Evolutionary conservation across 1,140 invertebrate species (phyloP).

Genomic region (Drosophila ironensis): DNA sequence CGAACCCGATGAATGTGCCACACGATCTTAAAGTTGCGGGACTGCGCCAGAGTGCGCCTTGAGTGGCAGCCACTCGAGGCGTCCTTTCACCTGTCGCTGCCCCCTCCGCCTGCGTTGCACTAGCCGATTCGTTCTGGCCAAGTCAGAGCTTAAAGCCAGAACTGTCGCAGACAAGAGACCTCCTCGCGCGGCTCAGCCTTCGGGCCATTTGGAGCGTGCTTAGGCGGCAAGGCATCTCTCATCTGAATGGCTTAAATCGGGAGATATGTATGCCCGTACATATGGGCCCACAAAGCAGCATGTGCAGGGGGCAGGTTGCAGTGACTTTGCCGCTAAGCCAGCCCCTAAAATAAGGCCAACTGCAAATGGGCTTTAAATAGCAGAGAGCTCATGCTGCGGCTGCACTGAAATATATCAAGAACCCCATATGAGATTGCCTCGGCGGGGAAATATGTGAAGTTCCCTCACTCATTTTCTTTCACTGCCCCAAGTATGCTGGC

Average conservation of each 20-base stretch:
- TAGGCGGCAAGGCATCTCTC: slow-evolving; percentile 16
- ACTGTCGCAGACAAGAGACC: slow-evolving; percentile 19
- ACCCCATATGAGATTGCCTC: too few species aligned
- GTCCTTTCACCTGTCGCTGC: slow-evolving; percentile 42
- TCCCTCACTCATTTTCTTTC: too few species aligned
- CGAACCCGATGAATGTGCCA: slow-evolving; percentile 49
- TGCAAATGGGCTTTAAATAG: slow-evolving; percentile 65
- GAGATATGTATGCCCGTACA: neutral
- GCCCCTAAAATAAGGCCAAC: slow-evolving; percentile 46
- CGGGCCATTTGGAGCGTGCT: slow-evolving; percentile 45
- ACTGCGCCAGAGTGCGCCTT: slow-evolving; percentile 7
- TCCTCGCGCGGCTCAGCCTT: slow-evolving; percentile 1
- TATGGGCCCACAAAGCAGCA: too few species aligned
- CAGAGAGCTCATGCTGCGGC: slow-evolving; percentile 41
- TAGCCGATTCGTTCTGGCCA: slow-evolving; percentile 29
- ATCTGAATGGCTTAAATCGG: slow-evolving; percentile 17
- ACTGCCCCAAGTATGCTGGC: neutral
- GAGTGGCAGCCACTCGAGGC: slow-evolving; percentile 10
- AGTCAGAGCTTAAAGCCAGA: slow-evolving; percentile 34
- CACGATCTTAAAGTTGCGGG: slow-evolving; percentile 45
- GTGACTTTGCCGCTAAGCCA: neutral
- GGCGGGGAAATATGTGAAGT: too few species aligned
- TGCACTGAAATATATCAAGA: slow-evolving; percentile 8
- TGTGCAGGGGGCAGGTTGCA: too few species aligned
- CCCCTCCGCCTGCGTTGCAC: slow-evolving; percentile 27